Evolutionary conservation across 92 coral and sea anemone species (phyloP).

Genomic region (Palythoa heliodiscus): DNA sequence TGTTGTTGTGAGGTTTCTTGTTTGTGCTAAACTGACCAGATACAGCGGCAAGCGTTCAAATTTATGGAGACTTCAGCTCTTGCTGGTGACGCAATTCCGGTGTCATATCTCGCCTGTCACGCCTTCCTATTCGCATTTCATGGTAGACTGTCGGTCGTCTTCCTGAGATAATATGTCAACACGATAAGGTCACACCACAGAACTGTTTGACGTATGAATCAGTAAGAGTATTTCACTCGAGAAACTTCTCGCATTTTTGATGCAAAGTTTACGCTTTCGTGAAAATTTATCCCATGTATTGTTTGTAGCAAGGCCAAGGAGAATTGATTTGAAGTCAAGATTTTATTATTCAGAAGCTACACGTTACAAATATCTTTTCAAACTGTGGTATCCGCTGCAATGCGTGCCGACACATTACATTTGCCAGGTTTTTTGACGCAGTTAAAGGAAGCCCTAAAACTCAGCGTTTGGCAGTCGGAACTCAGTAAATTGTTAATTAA

Average conservation of each 20-base stretch:
- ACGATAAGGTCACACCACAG: neutral
- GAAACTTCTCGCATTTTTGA: neutral
- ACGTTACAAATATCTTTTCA: neutral
- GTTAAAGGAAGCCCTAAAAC: neutral
- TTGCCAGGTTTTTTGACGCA: conserved; percentile 1
- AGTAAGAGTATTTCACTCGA: no score
- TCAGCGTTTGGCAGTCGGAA: neutral
- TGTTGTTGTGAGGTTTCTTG: neutral
- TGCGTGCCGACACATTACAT: neutral
- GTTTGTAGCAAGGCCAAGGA: neutral
- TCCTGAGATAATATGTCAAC: neutral
- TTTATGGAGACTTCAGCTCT: neutral
- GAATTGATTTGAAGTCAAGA: neutral
- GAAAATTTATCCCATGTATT: neutral
- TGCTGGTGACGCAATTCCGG: conserved; percentile 16
- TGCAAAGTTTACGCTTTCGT: neutral
- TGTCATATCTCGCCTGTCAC: neutral
- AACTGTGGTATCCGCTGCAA: neutral
- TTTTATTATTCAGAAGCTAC: neutral
- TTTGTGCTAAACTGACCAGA: neutral
- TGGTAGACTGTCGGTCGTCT: neutral
- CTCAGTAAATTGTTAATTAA: neutral
- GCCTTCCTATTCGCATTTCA: neutral
- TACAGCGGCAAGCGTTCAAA: neutral
- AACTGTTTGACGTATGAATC: neutral